Base-by-base conservation (phyloP, 2,797 vertebrate genomes). In the Eulemur coronatus region DNA sequence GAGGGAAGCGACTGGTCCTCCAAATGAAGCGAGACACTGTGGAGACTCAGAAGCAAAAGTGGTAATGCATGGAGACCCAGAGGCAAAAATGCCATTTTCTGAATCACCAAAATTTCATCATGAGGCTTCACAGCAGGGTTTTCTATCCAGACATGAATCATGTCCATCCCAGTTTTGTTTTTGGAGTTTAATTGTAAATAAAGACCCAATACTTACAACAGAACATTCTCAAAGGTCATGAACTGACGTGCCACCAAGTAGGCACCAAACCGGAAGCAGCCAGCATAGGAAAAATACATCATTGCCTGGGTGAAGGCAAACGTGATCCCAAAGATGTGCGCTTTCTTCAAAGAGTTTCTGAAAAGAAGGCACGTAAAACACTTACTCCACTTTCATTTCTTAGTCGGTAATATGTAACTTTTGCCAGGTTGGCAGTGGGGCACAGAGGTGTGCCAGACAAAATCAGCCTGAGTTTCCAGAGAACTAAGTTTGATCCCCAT, bases 231-330 rank as follows among this genome's bases (percentile, higher is more conserved):
- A 41, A 87, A 99, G 0, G 67, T 0, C 98, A 99, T 99, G 43
- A 98, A 0, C 0, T 12, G 11, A 0, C 87, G 72, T n/a, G 55
- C 96, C 48, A 99, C 99, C 35, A 99, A 99, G 98, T 98, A 99
- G 69, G 99, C 99, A 33, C 99, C 99, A 89, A 99, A 99, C 14
- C 99, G 99, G 98, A 99, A 99, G 93, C 99, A 99, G 33, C 92
- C 99, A 0, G 99, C 99, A 4, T 99, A 99, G 24, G 99, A 99
- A 35, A 99, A 99, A 98, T 99, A 99, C 98, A 99, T 99, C 98
- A 99, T 99, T 30, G 99, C 99, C 98, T 99, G 99, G 72, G 99
- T 99, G 97, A 99, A 98, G 82, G 99, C 98, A 97, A 99, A 99
- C 2, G 99, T 99, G 33, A 99, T 7, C 8, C 99, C 99, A 8